Percentiles rank a stretch among this genome's conserved stretches.
These are phyloP conservation scores for Sphecodes monilicornis DNA, from an alignment of 2,888 invertebrate genomes.

Conservation along the genomic window DNA sequence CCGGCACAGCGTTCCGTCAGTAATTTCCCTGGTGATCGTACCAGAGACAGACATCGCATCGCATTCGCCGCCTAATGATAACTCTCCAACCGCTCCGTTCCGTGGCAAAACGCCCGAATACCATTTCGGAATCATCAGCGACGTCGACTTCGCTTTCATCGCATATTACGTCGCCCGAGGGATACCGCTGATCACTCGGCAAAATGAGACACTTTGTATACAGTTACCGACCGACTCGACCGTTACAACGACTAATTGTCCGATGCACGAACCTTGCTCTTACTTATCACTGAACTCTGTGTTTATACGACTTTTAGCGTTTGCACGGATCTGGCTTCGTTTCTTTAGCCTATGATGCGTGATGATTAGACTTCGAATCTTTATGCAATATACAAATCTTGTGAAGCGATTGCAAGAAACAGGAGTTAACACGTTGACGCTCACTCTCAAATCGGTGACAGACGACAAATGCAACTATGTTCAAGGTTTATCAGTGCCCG, in stretches of 20 bases:
- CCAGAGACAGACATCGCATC: neutral
- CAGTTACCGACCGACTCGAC: neutral
- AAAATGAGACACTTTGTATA: neutral
- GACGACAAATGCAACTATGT: too few species aligned
- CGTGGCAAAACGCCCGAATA: neutral
- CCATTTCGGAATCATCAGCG: neutral
- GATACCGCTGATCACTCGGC: neutral
- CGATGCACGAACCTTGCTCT: neutral
- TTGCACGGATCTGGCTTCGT: too few species aligned
- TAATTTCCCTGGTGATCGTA: constrained; percentile 37
- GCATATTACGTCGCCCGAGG: neutral
- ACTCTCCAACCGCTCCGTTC: neutral
- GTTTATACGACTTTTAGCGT: too few species aligned
- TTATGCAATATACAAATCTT: too few species aligned
- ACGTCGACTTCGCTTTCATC: constrained; percentile 36
- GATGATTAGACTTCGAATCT: too few species aligned
- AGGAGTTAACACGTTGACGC: too few species aligned
- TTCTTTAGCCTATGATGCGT: too few species aligned
- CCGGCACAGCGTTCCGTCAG: constrained; percentile 18
- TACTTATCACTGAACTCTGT: too few species aligned
- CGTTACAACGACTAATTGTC: neutral
- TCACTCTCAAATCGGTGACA: too few species aligned
- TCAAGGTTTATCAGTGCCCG: too few species aligned
- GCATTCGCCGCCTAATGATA: constrained; percentile 38
- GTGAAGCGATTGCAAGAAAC: too few species aligned